Evolutionary conservation across 1,140 invertebrate species (phyloP), one percentile per base, ranked within the genome.

Genomic region (Andricus grossulariae): DNA sequence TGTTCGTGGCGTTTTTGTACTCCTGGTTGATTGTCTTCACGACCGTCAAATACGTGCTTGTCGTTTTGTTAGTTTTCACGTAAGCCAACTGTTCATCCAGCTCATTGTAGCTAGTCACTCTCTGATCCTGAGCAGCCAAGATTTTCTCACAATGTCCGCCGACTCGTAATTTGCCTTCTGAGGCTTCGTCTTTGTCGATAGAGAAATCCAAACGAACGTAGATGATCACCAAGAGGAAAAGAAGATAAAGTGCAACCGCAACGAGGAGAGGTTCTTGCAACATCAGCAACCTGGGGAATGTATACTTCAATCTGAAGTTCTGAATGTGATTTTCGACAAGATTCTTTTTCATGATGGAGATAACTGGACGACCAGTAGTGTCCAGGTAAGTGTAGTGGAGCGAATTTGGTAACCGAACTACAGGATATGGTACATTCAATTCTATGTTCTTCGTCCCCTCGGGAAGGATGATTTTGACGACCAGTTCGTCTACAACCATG

Each of bases 301-400:
- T 95, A 87, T 99, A 99, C 73, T 95, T 95, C 16, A 99, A 90
- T 91, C 96, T 94, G 78, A 96, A 95, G 88, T 97, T 96, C 91
- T 99, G 97, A 88, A 99, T 99, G 85, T 99, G 99, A 87, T 97
- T 97, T 83, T 99, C 98, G 0, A 99, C 97, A 49, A 99, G 89
- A 92, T 99, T 99, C 3, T 91, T 94, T 86, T 99, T 99, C 16
- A 93, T 93, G 16, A 99, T 92, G 13, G 95, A 94, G 71, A 99
- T 93, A 0, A 99, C 97, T 3, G 97, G 96, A 71, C 98, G 93
- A 2, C 99, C 99, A 80, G 95, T 94, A 2, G 97, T 98, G 89
- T 99, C 99, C 83, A 99, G 92, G 88, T 99, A 99, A 25, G 99
- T 99, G 86, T 95, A 97, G 83, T 98, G 96, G 1, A 97, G 86